Evolutionary conservation across 1,140 invertebrate species (phyloP).

Genomic region (Drosophila kohkoa): DNA sequence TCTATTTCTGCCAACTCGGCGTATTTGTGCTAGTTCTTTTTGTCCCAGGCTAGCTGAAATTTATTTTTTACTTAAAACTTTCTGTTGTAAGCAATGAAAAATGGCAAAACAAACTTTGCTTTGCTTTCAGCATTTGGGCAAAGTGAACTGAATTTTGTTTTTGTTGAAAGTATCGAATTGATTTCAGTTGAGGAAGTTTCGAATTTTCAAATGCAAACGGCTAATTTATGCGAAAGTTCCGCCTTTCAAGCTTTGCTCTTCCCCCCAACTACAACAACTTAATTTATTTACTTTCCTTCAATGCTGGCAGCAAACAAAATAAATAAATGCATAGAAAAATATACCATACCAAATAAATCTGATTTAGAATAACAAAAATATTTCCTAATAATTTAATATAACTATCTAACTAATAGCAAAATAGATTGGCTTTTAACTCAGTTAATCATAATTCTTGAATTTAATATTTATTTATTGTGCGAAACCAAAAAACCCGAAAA

Average conservation of each 20-base stretch:
- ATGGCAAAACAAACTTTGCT: constrained; percentile 78
- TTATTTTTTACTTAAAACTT: constrained; percentile 84
- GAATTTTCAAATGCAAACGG: constrained; percentile 78
- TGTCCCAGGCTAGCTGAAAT: constrained; percentile 56
- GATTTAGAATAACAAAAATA: too few relatives aligned
- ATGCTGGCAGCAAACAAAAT: constrained; percentile 26
- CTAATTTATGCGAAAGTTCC: constrained; percentile 81
- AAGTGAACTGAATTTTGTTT: constrained; percentile 53
- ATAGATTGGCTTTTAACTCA: not conserved
- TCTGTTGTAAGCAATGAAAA: constrained; percentile 81
- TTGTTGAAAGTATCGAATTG: constrained; percentile 74
- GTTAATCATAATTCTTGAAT: not conserved
- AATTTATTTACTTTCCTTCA: constrained; percentile 73
- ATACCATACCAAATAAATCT: not conserved
- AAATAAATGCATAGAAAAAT: not conserved
- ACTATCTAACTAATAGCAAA: not conserved
- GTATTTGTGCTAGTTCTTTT: constrained; percentile 60
- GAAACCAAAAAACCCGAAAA: not conserved
- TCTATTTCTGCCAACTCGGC: constrained; percentile 37
- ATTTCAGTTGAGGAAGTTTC: constrained; percentile 70
- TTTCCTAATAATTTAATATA: not conserved
- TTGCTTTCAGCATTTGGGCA: constrained; percentile 63
- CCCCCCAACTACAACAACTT: constrained; percentile 25
- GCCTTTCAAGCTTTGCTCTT: constrained; percentile 61
- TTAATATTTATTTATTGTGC: not conserved